Conservation (phyloP, 2,888 invertebrate species). For the Drosophila kuntzei region DNA sequence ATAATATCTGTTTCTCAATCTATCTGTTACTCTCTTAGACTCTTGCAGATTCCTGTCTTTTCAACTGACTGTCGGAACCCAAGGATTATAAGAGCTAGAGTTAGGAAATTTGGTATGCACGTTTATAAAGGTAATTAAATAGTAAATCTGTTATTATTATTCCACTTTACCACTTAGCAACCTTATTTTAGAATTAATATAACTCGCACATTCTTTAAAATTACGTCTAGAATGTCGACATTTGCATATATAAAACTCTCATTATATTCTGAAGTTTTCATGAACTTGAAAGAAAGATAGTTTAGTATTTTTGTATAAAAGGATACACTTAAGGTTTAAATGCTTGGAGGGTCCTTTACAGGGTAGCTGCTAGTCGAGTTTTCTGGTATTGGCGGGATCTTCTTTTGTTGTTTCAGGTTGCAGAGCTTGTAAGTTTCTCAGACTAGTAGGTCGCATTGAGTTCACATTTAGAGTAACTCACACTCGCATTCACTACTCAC, state of each 20-base stretch:
- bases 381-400: background rate
- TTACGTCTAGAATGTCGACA: background rate
- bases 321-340: background rate
- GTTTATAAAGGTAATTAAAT: background rate
- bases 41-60: background rate
- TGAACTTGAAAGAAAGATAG: background rate
- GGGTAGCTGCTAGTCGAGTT: background rate
- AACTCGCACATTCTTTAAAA: background rate
- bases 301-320: too few relatives aligned
- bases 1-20: too few relatives aligned
- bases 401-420: background rate
- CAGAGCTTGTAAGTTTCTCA: constrained; percentile 13
- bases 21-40: background rate
- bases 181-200: background rate
- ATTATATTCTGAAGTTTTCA: background rate
- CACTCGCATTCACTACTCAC: constrained; percentile 6
- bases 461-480: constrained; percentile 13
- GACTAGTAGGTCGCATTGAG: constrained; percentile 12
- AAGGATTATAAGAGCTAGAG: background rate
- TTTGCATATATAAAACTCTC: background rate
- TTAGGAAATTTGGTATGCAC: too few relatives aligned
- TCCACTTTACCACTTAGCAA: background rate
- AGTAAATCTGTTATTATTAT: background rate
- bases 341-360: background rate
- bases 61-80: background rate